Conservation (phyloP, 2,113 vertebrate genomes). For the Calyptommatus sinebrachiatus region DNA sequence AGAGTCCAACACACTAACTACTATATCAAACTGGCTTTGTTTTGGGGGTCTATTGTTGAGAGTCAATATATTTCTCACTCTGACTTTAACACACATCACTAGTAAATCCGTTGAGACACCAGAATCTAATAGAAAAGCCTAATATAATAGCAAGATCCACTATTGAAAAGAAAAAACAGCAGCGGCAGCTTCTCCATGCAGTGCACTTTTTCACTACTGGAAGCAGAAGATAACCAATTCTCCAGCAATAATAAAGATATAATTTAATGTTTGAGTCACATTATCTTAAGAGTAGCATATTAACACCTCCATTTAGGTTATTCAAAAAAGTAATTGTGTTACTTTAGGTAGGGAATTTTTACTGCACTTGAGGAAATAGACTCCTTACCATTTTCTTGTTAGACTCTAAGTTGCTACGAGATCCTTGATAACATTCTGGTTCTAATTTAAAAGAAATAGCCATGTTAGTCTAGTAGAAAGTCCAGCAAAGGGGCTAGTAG, state of each 20-base stretch:
- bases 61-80: background rate
- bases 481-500: no score
- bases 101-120: background rate
- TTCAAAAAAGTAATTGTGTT: no score
- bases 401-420: no score
- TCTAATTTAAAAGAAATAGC: no score
- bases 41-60: background rate
- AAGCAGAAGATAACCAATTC: background rate
- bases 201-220: background rate
- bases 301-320: background rate
- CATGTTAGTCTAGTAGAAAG: no score
- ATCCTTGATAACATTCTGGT: no score
- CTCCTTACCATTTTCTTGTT: no score
- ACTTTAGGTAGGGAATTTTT: no score
- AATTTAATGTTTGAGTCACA: background rate
- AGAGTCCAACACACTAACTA: no score
- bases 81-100: background rate
- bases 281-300: background rate
- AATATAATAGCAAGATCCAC: background rate
- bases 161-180: background rate
- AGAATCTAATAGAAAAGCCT: background rate
- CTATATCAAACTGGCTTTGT: no score
- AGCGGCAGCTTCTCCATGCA: background rate
- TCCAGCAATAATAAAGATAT: background rate
- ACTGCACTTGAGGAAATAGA: no score